Conservation (phyloP, 2,888 invertebrate species). For the Pheosia tremula region DNA sequence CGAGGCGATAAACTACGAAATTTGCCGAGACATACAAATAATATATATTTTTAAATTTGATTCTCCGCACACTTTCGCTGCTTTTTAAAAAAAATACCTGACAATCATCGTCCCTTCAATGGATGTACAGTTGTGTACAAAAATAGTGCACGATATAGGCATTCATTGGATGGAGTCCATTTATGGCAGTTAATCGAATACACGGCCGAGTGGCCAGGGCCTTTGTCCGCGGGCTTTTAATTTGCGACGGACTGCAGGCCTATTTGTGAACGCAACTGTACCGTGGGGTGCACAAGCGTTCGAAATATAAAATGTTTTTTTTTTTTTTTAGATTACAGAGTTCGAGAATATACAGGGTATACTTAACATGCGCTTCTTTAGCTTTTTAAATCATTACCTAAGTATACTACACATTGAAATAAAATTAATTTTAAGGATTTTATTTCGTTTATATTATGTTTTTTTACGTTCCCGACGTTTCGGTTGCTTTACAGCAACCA, state of each 20-base stretch:
- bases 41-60: no score
- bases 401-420: no score
- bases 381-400: no score
- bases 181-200: conserved; percentile 45
- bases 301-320: neutral
- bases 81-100: neutral
- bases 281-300: conserved; percentile 18
- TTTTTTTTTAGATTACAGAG: neutral
- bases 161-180: conserved; percentile 32
- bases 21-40: no score
- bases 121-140: conserved; percentile 8
- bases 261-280: conserved; percentile 23
- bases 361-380: no score
- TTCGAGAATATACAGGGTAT: no score
- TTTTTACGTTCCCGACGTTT: no score
- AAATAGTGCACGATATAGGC: conserved; percentile 32
- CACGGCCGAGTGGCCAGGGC: conserved; percentile 37
- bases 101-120: neutral
- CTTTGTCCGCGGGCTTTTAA: conserved; percentile 44
- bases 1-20: no score
- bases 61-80: no score
- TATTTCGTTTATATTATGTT: no score
- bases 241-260: conserved; percentile 31
- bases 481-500: no score
- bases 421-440: no score